Evolutionary conservation across 2,113 vertebrate genomes (phyloP), one percentile per base, ranked within the genome.

Genomic region (Pseudolaguvia tuberculata): DNA sequence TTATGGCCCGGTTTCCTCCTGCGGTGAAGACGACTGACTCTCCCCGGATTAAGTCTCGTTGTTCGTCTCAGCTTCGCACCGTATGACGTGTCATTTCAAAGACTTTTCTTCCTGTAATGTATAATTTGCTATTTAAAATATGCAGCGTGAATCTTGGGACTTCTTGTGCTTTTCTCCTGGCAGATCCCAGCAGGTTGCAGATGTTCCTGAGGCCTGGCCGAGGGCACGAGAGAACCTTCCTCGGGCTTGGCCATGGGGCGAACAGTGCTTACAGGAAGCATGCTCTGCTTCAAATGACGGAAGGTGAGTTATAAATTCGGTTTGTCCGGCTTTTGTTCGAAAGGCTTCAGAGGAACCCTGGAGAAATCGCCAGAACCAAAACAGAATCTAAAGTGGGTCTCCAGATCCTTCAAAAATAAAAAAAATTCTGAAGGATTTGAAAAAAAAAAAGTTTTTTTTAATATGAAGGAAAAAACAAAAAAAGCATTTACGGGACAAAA

Each of bases 281-380:
- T 61, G 48, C 75, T 27, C 21, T 20, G 56, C 48, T 65, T 72
- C 62, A 76, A 71, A 78, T 67, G 58, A 61, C 58, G 72, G 66
- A 48, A 76, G 73, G 51, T 39, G 62, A 79, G 66, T 81, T 75
- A 81, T 79, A 23, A 76, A 79, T 81, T 76, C 73, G 53, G 56
- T 81, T 76, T 81, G 73, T 72, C 73, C 53, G 20, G 62, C 13
- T 23, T 81, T 81, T 79, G 69, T 72, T 63, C 52, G 59, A 39
- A 53, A 70, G 72, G 51, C 80, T 50, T 68, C 14, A 42, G 61
- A 70, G 59, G 50, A 71, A 48, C 67, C 62, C 69, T 2, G 3
- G n/a, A 45, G 58, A 39, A 27, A 23, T 25, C 35, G 25, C 15
- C 25, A 75, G 20, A 53, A 56, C 72, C 47, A 1, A 31, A 11